These are phyloP conservation scores for Ictidomys tridecemlineatus DNA, from an alignment of 2,113 vertebrate genomes.

Conservation along the genomic window DNA sequence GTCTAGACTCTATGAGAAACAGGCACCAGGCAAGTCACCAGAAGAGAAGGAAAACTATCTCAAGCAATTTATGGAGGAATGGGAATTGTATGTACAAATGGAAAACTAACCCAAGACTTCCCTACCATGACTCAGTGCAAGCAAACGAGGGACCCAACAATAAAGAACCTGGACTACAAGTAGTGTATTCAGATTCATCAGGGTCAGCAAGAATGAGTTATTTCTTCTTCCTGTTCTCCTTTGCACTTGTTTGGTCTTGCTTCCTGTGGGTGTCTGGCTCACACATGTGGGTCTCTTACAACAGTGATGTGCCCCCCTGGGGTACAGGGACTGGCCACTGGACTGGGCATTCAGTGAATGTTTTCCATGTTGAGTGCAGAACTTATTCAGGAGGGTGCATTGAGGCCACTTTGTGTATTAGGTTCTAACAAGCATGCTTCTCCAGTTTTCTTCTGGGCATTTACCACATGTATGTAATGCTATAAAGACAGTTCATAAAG, in stretches of 20 bases:
- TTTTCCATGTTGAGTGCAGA: neutral
- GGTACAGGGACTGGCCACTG: neutral
- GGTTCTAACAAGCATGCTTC: slow-evolving; percentile 17
- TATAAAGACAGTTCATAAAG: neutral
- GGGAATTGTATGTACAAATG: slow-evolving; percentile 88
- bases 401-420: neutral
- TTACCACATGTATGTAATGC: neutral
- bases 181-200: neutral
- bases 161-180: neutral
- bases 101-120: slow-evolving; percentile 71
- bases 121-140: neutral
- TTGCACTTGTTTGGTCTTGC: neutral
- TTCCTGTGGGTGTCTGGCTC: neutral
- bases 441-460: neutral
- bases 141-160: neutral
- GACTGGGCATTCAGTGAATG: neutral
- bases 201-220: neutral
- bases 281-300: neutral
- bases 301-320: rapidly evolving
- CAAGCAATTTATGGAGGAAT: slow-evolving; percentile 87
- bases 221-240: neutral
- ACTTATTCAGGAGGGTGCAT: neutral
- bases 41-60: slow-evolving; percentile 84
- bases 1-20: slow-evolving; percentile 83
- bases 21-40: slow-evolving; percentile 56